Evolutionary conservation across 2,888 invertebrate genomes (phyloP).

Genomic region (Apamea epomidion): DNA sequence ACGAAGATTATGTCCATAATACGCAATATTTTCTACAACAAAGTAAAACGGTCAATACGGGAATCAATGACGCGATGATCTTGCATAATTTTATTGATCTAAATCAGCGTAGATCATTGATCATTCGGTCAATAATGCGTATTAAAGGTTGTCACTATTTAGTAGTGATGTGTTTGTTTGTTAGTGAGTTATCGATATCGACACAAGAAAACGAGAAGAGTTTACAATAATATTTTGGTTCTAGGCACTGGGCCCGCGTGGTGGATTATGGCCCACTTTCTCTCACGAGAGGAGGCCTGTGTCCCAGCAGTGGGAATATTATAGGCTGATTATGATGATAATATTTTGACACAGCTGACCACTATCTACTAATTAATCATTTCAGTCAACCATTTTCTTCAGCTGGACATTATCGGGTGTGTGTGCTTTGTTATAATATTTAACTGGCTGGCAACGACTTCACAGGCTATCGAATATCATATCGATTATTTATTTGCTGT

Average conservation of each 20-base stretch:
- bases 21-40: conserved; percentile 73
- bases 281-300: too few relatives aligned
- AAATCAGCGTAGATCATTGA: conserved; percentile 89
- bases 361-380: neutral
- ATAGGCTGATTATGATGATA: too few relatives aligned
- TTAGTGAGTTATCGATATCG: conserved; percentile 58
- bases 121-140: conserved; percentile 87
- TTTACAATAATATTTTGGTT: neutral
- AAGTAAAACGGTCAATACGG: conserved; percentile 84
- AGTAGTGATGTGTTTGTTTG: conserved; percentile 70
- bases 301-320: too few relatives aligned
- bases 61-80: conserved; percentile 85
- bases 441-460: neutral
- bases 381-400: neutral
- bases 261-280: too few relatives aligned
- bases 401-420: neutral
- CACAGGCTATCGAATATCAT: neutral
- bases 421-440: neutral
- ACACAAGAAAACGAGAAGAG: conserved; percentile 17
- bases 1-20: conserved; percentile 63
- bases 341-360: neutral
- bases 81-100: conserved; percentile 90
- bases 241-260: too few relatives aligned
- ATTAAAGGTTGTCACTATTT: conserved; percentile 81
- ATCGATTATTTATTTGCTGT: too few relatives aligned